Evolutionary conservation across 2,888 invertebrate genomes (phyloP).

Genomic region (Coelopa pilipes): DNA sequence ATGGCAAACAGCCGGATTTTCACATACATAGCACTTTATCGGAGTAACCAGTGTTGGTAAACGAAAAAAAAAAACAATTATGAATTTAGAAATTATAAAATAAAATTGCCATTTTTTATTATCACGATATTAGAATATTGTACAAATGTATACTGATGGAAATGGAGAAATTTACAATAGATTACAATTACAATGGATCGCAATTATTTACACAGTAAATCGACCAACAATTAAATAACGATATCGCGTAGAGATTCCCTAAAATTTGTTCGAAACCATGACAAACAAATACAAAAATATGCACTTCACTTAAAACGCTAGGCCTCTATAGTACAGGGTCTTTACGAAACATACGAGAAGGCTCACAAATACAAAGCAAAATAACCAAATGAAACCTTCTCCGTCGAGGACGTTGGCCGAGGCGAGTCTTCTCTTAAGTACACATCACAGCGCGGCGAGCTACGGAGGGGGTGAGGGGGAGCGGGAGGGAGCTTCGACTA

Average conservation of each 20-base stretch:
- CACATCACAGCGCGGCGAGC: conserved; percentile 5
- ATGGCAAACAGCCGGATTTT: not conserved
- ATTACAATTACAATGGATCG: not conserved
- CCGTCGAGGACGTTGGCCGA: too few species aligned
- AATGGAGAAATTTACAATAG: too few species aligned
- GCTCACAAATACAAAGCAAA: too few species aligned
- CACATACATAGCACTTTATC: not conserved
- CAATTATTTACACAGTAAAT: conserved; percentile 13
- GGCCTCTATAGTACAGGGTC: too few species aligned
- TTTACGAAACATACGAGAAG: too few species aligned
- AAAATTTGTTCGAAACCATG: too few species aligned
- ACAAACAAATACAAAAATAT: conserved; percentile 4
- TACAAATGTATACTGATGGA: not conserved
- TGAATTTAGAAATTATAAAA: not conserved
- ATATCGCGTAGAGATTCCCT: not conserved
- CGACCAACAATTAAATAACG: conserved; percentile 7
- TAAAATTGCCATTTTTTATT: not conserved
- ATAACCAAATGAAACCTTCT: too few species aligned
- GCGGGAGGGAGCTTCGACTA: not conserved
- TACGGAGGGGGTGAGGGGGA: not conserved
- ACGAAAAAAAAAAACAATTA: not conserved
- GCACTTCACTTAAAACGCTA: too few species aligned
- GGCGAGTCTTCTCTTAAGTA: too few species aligned
- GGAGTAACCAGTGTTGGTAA: not conserved
- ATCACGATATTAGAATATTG: not conserved